A percentile compares a stretch with the other conserved stretches of the same genome.
phyloP scores from a whole-genome alignment of 2,888 invertebrate species.

The Erpobdella octoculata region DNA sequence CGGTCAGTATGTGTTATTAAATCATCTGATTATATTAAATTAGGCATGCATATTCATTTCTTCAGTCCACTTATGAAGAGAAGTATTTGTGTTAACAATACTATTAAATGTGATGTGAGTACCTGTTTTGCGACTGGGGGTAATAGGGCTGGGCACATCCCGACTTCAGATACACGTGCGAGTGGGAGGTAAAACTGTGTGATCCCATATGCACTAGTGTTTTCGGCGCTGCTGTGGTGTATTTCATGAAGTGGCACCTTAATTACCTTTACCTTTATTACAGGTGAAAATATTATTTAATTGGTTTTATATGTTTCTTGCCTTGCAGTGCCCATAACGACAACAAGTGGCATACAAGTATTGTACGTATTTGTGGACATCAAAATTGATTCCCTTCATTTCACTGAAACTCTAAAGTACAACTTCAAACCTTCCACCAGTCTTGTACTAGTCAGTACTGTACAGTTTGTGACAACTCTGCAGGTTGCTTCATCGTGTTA shows the following conservation, averaged over 20 bases:
- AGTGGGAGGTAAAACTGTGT: too few species aligned
- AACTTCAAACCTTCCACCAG: conserved; percentile 53
- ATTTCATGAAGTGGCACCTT: too few species aligned
- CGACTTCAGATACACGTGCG: background rate
- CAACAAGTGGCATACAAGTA: conserved; percentile 67
- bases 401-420: conserved; percentile 74
- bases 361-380: conserved; percentile 97
- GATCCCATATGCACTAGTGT: background rate
- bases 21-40: too few species aligned
- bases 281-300: background rate
- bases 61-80: too few species aligned
- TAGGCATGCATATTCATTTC: too few species aligned
- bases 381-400: conserved; percentile 84
- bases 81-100: background rate
- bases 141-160: background rate
- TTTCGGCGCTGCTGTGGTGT: background rate
- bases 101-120: background rate
- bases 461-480: conserved; percentile 89
- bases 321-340: conserved; percentile 48
- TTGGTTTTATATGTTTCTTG: background rate
- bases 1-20: conserved; percentile 39
- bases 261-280: too few species aligned
- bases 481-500: conserved; percentile 60
- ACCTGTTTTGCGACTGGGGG: too few species aligned
- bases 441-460: conserved; percentile 84